Base-by-base conservation (phyloP, 2,888 invertebrate genomes). In the Lamellibrachia columna region DNA sequence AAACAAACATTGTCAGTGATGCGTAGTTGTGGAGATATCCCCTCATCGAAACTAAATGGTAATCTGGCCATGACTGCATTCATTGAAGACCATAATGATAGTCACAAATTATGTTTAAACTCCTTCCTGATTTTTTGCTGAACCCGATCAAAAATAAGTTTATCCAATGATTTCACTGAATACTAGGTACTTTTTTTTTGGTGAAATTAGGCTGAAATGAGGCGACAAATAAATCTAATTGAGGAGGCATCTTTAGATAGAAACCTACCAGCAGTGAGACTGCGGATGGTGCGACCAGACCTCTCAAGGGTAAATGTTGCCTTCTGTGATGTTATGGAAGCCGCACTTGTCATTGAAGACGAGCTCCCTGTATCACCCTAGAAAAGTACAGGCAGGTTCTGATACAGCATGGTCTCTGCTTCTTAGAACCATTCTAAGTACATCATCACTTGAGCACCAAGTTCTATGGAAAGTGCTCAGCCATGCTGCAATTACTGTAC, bases 201-300 rank as follows among this genome's bases (percentile, higher is more conserved):
- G 40, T 40, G 40, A 40, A 40, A 40, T 40, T 40, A 40, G 40
- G 40, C 40, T 40, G 40, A 40, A 40, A 40, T 40, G 15, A 90
- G 90, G n/a, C 15, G 90, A 90, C 90, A 22, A 90, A 90, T 90
- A 90, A 15, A 22, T 90, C 90, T n/a, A 15, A 22, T n/a, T 90
- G 90, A n/a, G 15, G 90, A 90, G 90, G 90, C 15, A 90, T 90
- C 15, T 90, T 1, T 90, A 90, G n/a, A 90, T 15, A 22, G n/a
- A 22, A 90, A 91, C 94, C 94, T 95, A 97, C 97, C 96, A n/a
- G 98, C 97, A 94, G 98, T 98, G 0, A 98, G 97, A 95, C 98
- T 98, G 52, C 98, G 97, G 4, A 99, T 97, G 1, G 98, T 97
- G 94, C 98, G 97, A 0, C 98, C 98, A 0, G 98, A 98, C 93